A percentile compares a stretch with the other conserved stretches of the same genome.
These are phyloP conservation scores for Pituophis catenifer DNA, from an alignment of 2,113 vertebrate species.

Conservation along the genomic window DNA sequence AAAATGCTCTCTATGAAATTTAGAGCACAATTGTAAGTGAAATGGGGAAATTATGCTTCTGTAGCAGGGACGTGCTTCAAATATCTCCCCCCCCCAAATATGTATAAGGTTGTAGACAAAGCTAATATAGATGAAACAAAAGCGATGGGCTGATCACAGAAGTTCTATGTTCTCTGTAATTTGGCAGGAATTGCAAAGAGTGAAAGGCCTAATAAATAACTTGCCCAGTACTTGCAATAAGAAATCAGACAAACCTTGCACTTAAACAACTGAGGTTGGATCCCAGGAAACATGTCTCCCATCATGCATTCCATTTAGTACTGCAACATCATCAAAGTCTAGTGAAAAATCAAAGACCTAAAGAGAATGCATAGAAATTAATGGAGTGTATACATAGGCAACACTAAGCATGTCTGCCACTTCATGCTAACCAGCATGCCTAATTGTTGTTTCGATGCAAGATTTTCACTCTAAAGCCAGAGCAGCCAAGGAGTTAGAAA, in stretches of 20 bases:
- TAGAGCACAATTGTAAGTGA: background rate
- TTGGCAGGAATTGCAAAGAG: background rate
- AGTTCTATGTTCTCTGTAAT: background rate
- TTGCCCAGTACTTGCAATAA: background rate
- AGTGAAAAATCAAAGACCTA: slow-evolving; percentile 77
- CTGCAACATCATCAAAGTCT: slow-evolving; percentile 69
- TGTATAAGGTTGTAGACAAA: background rate
- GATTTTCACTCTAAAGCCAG: background rate
- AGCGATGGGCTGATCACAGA: background rate
- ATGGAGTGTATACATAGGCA: background rate
- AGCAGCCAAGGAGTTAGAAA: background rate
- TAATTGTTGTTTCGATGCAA: background rate
- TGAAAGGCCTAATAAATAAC: background rate
- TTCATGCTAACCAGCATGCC: background rate
- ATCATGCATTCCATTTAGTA: slow-evolving; percentile 76
- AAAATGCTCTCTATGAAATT: background rate
- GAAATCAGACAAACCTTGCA: slow-evolving; percentile 61
- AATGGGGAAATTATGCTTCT: too few relatives aligned
- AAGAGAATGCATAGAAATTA: slow-evolving; percentile 41
- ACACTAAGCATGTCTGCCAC: background rate
- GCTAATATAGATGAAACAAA: background rate
- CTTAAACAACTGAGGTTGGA: slow-evolving; percentile 70
- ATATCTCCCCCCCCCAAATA: too few relatives aligned
- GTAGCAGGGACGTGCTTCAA: background rate
- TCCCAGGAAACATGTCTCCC: slow-evolving; percentile 81